These are phyloP conservation scores for Chitala chitala DNA, from an alignment of 2,113 vertebrate species.

Conservation along the genomic window DNA sequence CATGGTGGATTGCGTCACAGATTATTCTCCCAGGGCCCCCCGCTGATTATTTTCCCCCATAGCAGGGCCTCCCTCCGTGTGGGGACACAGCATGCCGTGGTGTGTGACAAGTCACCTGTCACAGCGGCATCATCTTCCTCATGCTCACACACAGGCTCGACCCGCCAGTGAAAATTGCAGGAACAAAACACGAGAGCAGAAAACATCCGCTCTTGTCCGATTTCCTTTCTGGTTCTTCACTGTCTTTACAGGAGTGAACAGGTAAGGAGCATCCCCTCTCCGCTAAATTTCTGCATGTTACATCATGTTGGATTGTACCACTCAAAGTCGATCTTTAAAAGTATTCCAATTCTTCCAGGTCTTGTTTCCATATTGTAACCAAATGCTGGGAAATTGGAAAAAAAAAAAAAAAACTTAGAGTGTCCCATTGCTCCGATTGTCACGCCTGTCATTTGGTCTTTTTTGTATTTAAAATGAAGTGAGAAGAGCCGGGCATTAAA, in stretches of 20 bases:
- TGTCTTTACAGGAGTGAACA: background rate
- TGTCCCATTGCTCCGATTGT: conserved; percentile 63
- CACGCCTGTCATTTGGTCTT: conserved; percentile 54
- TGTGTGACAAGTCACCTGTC: background rate
- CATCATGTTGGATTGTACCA: no score
- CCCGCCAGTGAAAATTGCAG: background rate
- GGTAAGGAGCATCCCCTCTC: background rate
- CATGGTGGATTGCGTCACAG: background rate
- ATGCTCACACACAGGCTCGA: background rate
- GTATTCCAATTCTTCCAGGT: background rate
- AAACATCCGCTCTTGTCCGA: background rate
- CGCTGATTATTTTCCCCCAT: background rate
- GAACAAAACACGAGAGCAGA: background rate
- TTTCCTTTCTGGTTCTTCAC: background rate
- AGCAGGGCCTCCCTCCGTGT: no score
- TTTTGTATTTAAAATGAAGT: background rate
- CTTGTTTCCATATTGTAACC: background rate
- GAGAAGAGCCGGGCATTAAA: background rate
- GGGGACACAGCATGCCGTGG: background rate
- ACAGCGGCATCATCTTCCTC: background rate
- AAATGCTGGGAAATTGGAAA: background rate
- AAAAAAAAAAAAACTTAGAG: conserved; percentile 45
- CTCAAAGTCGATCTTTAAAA: no score
- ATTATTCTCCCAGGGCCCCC: no score
- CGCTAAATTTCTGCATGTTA: no score